phyloP scores from a whole-genome alignment of 92 coral and sea anemone genomes.

The Umimayanthus chanpuru region DNA sequence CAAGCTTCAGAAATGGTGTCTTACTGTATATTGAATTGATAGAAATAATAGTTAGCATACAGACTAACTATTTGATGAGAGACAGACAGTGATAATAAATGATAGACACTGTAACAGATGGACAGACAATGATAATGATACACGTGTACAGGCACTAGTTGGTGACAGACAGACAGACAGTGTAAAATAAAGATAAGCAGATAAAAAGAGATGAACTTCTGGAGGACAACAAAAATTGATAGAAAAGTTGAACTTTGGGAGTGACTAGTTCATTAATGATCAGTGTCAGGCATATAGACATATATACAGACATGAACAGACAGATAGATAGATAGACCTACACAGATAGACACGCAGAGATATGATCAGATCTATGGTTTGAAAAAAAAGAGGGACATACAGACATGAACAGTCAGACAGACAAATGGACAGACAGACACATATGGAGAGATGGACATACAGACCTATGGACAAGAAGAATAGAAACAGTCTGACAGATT shows the following conservation, averaged over 20 bases:
- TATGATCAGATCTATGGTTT: slow-evolving; percentile 12
- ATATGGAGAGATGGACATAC: slow-evolving; percentile 3
- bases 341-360: slow-evolving; percentile 15
- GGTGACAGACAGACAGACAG: background rate
- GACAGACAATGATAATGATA: too few relatives aligned
- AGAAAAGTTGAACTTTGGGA: background rate
- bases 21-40: too few relatives aligned
- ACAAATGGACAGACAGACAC: slow-evolving; percentile 16
- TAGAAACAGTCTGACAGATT: background rate
- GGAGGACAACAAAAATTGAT: background rate
- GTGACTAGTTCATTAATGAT: background rate
- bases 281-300: background rate
- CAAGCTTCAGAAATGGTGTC: too few relatives aligned
- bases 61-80: too few relatives aligned
- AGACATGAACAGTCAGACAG: slow-evolving; percentile 16
- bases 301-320: background rate
- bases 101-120: too few relatives aligned
- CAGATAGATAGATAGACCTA: slow-evolving; percentile 1
- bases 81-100: too few relatives aligned
- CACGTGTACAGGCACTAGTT: background rate
- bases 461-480: slow-evolving; percentile 15
- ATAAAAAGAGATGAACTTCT: background rate
- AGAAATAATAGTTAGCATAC: slow-evolving; percentile 14
- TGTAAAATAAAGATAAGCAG: too few relatives aligned
- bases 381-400: too few relatives aligned